Evolutionary conservation across 2,113 vertebrate species (phyloP).

Genomic region (Pterocles orientalis): DNA sequence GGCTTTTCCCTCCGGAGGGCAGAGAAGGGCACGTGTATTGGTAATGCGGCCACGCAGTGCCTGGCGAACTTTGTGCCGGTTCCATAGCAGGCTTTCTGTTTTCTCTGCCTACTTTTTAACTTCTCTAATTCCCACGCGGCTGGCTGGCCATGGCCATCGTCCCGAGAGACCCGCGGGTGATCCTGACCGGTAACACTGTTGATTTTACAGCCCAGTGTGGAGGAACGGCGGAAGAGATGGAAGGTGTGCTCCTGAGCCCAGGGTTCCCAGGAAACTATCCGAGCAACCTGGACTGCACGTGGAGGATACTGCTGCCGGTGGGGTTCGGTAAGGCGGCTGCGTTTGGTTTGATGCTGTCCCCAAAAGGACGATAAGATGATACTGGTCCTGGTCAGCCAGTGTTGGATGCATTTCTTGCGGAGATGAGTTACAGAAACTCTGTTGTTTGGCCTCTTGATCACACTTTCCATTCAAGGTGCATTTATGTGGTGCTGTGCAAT

Average conservation of each 20-base stretch:
- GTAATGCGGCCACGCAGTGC: background rate
- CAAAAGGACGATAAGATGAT: background rate
- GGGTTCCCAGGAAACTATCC: conserved; percentile 98
- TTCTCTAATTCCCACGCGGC: background rate
- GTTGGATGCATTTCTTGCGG: background rate
- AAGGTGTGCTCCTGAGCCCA: conserved; percentile 95
- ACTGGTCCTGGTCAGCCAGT: background rate
- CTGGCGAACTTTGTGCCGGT: background rate
- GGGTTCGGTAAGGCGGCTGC: conserved; percentile 86
- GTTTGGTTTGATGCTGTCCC: background rate
- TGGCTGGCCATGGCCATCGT: fast-evolving
- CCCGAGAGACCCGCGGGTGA: background rate
- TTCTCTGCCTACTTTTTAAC: background rate
- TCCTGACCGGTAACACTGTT: background rate
- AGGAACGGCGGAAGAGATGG: conserved; percentile 90
- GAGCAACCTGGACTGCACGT: conserved; percentile 96
- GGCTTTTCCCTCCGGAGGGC: background rate
- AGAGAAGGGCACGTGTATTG: background rate
- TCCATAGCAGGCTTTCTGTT: background rate
- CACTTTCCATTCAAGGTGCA: background rate
- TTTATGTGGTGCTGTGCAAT: background rate
- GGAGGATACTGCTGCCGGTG: conserved; percentile 92
- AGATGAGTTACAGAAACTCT: background rate
- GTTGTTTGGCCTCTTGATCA: background rate
- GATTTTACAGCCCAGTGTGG: conserved; percentile 89